Base-by-base conservation (phyloP, 2,797 vertebrate genomes). In the Discoglossus pictus region DNA sequence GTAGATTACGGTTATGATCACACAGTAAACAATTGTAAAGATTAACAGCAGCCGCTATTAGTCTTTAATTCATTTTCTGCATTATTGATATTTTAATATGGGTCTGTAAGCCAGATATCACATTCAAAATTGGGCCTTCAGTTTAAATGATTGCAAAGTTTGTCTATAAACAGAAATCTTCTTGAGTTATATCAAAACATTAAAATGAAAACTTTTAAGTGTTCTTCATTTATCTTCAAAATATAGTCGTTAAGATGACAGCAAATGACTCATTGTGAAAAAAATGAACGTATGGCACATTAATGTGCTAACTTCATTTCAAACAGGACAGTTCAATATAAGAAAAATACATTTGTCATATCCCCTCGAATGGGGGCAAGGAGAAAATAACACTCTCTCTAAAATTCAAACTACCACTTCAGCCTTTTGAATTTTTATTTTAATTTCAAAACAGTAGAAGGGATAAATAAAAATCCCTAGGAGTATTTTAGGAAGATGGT, bases 401-500 rank as follows among this genome's bases (percentile, higher is more conserved):
- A 47, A 69, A 72, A 72, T 75, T 63, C 51, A 62, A 71, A 56
- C 76, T 66, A 47, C 61, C 63, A 69, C 74, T 75, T 73, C 79
- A 77, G 74, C 78, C 60, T 21, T 20, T 70, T 77, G 79, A 82
- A 72, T 84, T 86, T 88, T 86, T 83, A 86, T 88, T 87, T 85
- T 82, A 85, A 89, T 89, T 88, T 84, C 79, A 78, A 81, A 84
- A 75, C 75, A 72, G 75, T 58, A 61, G 67, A 64, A 73, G 73
- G 18, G 60, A 76, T 77, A 84, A 82, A 71, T 71, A 64, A 80
- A 85, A 87, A 83, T 60, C 79, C 80, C 82, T 81, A 7, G 80
- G 84, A 86, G 82, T 79, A 82, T 89, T 90, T 89, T 82, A 86
- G 86, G 86, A 85, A 87, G 83, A 80, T 60, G 76, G 83, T 89